Evolutionary conservation across 2,888 invertebrate species (phyloP).

Genomic region (Exephanes ischioxanthus): DNA sequence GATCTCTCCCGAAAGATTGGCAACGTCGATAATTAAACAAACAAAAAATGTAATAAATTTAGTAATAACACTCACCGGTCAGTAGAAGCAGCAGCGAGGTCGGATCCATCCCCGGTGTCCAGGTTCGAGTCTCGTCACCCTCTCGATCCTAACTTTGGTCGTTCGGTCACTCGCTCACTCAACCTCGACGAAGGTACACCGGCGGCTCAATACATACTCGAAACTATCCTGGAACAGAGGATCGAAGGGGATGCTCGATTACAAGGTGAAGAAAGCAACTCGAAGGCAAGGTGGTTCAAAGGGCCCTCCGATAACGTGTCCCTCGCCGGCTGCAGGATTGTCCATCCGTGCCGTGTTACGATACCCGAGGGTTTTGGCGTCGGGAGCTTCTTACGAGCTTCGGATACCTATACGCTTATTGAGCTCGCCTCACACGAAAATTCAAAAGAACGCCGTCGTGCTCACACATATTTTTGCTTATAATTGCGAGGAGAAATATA

Average conservation of each 20-base stretch:
- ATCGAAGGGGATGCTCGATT: constrained; percentile 53
- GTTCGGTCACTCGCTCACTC: constrained; percentile 50
- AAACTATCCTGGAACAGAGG: constrained; percentile 78
- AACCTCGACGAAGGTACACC: constrained; percentile 29
- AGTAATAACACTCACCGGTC: constrained; percentile 78
- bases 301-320: constrained; percentile 46
- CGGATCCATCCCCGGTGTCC: constrained; percentile 81
- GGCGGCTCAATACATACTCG: constrained; percentile 80
- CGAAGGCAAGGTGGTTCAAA: constrained; percentile 32
- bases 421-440: background rate
- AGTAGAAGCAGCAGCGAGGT: constrained; percentile 80
- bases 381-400: background rate
- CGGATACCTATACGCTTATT: background rate
- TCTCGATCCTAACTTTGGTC: constrained; percentile 48
- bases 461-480: background rate
- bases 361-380: constrained; percentile 15
- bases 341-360: constrained; percentile 40
- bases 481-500: background rate
- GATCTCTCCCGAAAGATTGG: background rate
- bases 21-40: background rate
- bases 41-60: background rate
- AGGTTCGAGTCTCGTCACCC: constrained; percentile 70
- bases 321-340: constrained; percentile 37
- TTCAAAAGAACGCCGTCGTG: background rate
- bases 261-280: constrained; percentile 46